Evolutionary conservation across 2,888 invertebrate species (phyloP), one percentile per base, ranked within the genome.

Genomic region (Zygaena filipendulae): DNA sequence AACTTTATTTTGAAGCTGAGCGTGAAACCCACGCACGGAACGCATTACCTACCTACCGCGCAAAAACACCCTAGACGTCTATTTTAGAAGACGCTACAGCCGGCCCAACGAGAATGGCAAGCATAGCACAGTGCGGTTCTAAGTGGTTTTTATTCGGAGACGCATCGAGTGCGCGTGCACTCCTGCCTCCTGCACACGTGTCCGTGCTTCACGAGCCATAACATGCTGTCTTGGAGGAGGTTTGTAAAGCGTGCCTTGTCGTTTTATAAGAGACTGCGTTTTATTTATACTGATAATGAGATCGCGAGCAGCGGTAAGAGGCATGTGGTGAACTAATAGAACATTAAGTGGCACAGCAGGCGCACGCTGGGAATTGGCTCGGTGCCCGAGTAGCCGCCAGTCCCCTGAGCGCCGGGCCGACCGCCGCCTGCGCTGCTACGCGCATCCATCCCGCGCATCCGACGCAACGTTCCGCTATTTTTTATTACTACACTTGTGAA

Each of bases 361-460:
- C 52, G 42, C 41, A 10, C 46, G 48, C 45, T 40, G 40, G 36
- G 49, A 49, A 52, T 66, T 77, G 74, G 75, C 74, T 45, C 50
- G 35, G 42, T 69, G 74, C 75, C 77, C 72, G 64, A 50, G 51
- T 51, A 35, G 44, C 52, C 49, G 60, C 54, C 72, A 74, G 77
- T 75, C 59, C 70, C 66, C 62, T 56, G 66, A 60, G 56, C 49
- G 63, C 64, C 66, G 67, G 61, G 61, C 49, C 56, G 49, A 32
- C 44, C 56, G 67, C 54, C 72, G 63, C 67, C 52, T 57, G 68
- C 70, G 61, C 59, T 57, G 52, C 49, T 41, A 35, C 24, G 32
- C 16, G 16, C 23, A 16, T 29, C 28, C 27, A 25, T 26, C 20
- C 14, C 9, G 19, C 23, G 24, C 21, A n/a, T n/a, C n/a, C 29